Percentiles rank a stretch among this genome's conserved stretches.
Conservation (phyloP, 1,140 invertebrate species). For the Holcopasites calliopsidis region DNA sequence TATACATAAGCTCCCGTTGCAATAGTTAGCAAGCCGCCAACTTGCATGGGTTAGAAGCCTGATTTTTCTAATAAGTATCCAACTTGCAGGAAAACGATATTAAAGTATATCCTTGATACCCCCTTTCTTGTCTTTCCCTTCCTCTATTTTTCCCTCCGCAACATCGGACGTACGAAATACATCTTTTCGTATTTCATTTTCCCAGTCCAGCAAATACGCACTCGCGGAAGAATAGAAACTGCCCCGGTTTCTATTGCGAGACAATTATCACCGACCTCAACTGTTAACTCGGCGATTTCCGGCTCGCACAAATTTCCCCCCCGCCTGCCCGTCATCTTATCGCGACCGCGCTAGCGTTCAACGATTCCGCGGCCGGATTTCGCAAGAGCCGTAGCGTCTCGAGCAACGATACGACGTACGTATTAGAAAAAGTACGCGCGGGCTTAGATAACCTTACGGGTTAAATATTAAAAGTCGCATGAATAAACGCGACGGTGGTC, state of each 20-base stretch:
- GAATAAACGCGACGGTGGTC: conserved; percentile 74
- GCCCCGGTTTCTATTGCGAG: not conserved
- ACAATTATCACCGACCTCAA: not conserved
- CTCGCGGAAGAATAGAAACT: not conserved
- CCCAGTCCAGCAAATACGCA: not conserved
- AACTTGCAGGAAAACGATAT: too few species aligned
- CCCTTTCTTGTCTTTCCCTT: too few species aligned
- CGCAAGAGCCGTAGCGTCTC: not conserved
- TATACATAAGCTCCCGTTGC: too few species aligned
- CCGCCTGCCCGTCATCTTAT: not conserved
- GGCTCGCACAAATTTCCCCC: not conserved
- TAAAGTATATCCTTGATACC: too few species aligned
- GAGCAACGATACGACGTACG: not conserved
- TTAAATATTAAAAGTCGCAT: conserved; percentile 78
- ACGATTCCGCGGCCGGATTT: not conserved
- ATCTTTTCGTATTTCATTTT: too few species aligned
- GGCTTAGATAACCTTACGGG: conserved; percentile 70
- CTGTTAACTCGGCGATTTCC: not conserved
- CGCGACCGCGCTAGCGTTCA: not conserved
- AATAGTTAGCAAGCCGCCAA: too few species aligned
- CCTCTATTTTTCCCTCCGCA: too few species aligned
- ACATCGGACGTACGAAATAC: too few species aligned
- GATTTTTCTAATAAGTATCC: too few species aligned
- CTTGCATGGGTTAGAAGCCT: too few species aligned
- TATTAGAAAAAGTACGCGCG: conserved; percentile 67